Evolutionary conservation across 1,140 invertebrate species (phyloP).

Genomic region (Druon quercuslanigerum): DNA sequence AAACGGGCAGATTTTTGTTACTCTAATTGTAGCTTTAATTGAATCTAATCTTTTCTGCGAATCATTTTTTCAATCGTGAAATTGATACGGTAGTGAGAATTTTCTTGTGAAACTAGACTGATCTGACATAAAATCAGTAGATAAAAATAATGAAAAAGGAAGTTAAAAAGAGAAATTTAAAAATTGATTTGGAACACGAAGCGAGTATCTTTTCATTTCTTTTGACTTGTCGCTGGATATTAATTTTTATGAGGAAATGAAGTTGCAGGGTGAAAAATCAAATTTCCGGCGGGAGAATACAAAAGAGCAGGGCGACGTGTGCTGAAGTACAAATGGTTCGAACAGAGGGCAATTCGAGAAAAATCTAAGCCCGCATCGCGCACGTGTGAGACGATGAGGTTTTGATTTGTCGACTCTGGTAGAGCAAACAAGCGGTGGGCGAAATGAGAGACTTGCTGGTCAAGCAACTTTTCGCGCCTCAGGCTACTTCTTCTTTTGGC

Average conservation of each 20-base stretch:
- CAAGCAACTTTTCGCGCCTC: constrained; percentile 23
- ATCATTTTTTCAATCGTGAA: too few relatives aligned
- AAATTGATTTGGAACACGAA: neutral
- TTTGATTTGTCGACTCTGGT: constrained; percentile 22
- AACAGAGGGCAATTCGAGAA: constrained; percentile 23
- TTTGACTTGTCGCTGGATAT: constrained; percentile 13
- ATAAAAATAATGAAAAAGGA: neutral
- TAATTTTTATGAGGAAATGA: constrained; percentile 31
- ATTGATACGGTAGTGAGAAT: too few relatives aligned
- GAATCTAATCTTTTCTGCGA: too few relatives aligned
- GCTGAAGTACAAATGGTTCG: constrained; percentile 20
- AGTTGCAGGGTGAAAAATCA: constrained; percentile 19
- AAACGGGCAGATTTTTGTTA: too few relatives aligned
- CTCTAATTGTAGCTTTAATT: too few relatives aligned
- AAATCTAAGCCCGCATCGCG: constrained; percentile 28
- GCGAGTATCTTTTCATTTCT: neutral
- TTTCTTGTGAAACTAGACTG: too few relatives aligned
- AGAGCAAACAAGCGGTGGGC: constrained; percentile 18
- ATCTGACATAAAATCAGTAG: too few relatives aligned
- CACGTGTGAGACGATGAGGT: constrained; percentile 30
- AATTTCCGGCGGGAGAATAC: constrained; percentile 23
- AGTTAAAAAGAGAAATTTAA: neutral
- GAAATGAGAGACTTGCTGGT: constrained; percentile 27
- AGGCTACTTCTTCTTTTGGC: constrained; percentile 21
- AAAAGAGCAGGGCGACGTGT: constrained; percentile 18